A percentile compares a stretch with the other conserved stretches of the same genome.
Evolutionary conservation across 2,797 vertebrate genomes (phyloP).

Genomic region (Pyrocephalus nanus): DNA sequence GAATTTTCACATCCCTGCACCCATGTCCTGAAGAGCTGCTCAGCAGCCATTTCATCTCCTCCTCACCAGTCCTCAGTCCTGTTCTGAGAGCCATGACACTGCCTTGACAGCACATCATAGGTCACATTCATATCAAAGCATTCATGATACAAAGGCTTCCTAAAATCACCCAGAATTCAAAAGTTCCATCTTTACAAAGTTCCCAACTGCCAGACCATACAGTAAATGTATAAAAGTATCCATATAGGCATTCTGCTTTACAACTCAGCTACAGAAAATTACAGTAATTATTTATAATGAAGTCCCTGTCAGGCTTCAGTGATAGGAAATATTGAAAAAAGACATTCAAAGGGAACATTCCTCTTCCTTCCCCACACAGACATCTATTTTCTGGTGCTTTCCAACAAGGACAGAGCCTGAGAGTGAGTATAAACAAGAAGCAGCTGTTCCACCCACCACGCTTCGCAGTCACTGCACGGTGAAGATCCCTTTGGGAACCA

Average conservation of each 20-base stretch:
- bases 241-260: background rate
- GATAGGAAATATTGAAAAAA: background rate
- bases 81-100: background rate
- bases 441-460: accelerated
- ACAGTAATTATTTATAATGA: conserved; percentile 3
- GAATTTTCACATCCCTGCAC: background rate
- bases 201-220: background rate
- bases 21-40: background rate
- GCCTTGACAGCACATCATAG: background rate
- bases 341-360: background rate
- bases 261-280: background rate
- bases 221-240: background rate
- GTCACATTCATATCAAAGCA: background rate
- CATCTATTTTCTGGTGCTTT: background rate
- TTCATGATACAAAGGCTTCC: background rate
- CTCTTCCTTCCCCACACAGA: background rate
- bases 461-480: background rate
- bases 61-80: background rate
- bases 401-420: background rate
- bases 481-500: background rate
- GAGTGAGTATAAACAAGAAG: background rate
- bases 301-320: background rate
- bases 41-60: background rate
- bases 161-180: background rate
- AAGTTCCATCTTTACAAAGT: background rate